Conservation (phyloP, 2,888 invertebrate genomes). For the Eudasyphora cyanicolor region DNA sequence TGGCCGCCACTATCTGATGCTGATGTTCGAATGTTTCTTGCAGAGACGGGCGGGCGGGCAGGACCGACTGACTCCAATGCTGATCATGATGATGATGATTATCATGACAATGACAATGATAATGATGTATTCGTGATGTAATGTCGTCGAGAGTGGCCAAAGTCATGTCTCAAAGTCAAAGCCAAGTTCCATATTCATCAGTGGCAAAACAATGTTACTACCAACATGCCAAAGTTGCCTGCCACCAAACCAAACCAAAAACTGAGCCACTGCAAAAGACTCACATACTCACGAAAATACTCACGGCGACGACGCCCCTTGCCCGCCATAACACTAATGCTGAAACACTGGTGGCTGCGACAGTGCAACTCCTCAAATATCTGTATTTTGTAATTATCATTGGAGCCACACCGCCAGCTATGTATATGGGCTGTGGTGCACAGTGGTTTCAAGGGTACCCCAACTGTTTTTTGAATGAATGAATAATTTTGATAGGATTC, state of each 20-base stretch:
- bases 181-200: slow-evolving; percentile 79
- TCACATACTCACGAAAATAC: slow-evolving; percentile 8
- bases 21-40: not conserved
- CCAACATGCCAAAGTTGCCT: slow-evolving; percentile 46
- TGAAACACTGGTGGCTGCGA: slow-evolving; percentile 22
- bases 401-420: slow-evolving; percentile 36
- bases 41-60: not conserved
- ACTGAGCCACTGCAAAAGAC: slow-evolving; percentile 23
- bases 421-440: not conserved
- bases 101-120: slow-evolving; percentile 49
- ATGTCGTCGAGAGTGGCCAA: slow-evolving; percentile 70
- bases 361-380: slow-evolving; percentile 11
- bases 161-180: slow-evolving; percentile 75
- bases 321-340: slow-evolving; percentile 15
- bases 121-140: slow-evolving; percentile 75
- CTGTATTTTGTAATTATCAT: slow-evolving; percentile 53
- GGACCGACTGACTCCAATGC: not conserved
- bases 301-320: too few relatives aligned
- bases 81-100: slow-evolving; percentile 2
- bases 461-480: too few relatives aligned
- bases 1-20: slow-evolving; percentile 27
- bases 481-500: too few relatives aligned
- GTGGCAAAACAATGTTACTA: slow-evolving; percentile 62
- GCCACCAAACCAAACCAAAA: slow-evolving; percentile 44
- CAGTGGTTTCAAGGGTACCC: too few relatives aligned